Percentiles rank a stretch among this genome's conserved stretches.
These are phyloP conservation scores for Bubo bubo DNA, from an alignment of 2,113 vertebrate genomes.

Conservation along the genomic window DNA sequence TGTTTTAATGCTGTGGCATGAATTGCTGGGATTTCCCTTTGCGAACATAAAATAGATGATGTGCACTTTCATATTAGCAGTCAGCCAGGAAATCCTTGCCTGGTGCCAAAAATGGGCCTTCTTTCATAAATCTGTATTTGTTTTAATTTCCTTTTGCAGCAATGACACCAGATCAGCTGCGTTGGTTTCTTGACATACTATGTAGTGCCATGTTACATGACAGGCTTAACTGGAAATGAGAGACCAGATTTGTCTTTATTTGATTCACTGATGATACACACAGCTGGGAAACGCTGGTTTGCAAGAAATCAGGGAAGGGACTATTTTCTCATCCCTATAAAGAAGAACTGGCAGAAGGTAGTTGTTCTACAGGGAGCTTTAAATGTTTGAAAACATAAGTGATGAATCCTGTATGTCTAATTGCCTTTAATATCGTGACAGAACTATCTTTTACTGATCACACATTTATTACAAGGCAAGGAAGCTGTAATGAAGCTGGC, in stretches of 20 bases:
- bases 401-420: not conserved
- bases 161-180: not conserved
- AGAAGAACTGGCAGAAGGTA: not conserved
- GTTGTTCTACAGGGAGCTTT: not conserved
- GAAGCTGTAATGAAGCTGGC: not conserved
- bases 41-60: not conserved
- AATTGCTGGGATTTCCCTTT: slow-evolving; percentile 40
- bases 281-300: not conserved
- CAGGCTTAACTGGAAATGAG: not conserved
- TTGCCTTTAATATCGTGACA: not conserved
- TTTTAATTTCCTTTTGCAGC: not conserved
- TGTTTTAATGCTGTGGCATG: not conserved
- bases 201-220: not conserved
- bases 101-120: not conserved
- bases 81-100: slow-evolving; percentile 25
- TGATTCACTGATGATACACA: not conserved
- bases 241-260: not conserved
- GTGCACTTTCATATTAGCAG: not conserved
- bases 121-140: not conserved
- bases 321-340: not conserved
- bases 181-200: not conserved
- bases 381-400: not conserved
- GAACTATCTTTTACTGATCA: not conserved
- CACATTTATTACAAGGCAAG: not conserved
- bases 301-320: not conserved